Evolutionary conservation across 2,113 vertebrate genomes (phyloP), one percentile per base, ranked within the genome.

Genomic region (Dryoscopus gambensis): DNA sequence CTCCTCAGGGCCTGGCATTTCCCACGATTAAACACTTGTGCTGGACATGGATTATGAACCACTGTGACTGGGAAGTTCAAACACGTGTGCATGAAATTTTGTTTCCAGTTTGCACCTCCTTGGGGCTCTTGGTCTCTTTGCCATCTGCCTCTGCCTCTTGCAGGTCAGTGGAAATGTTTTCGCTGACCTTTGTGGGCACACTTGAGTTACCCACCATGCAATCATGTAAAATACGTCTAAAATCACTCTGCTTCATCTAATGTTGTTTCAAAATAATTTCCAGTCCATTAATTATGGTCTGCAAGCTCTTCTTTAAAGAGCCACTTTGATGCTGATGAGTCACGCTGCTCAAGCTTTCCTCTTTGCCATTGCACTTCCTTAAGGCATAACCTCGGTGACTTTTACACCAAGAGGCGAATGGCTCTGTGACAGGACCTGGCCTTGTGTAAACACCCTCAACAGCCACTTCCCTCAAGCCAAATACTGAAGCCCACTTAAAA

Each of bases 181-280:
- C 77, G 39, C 68, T 92, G 79, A 92, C 82, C 30, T 96, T 35
- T 80, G 59, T 60, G 87, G 81, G 81, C 67, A 37, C 62, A 11
- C 57, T 65, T 16, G 42, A 42, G 33, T 73, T 70, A 50, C 52
- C 33, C 59, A 63, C 24, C 12, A 1, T 28, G 16, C 4, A 5
- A 63, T 63, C 53, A 24, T 2, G 5, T 74, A 59, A 74, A 74
- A 76, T 22, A n/a, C 25, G 13, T 25, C 70, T 71, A 11, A 84
- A 93, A 65, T 1, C 25, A 27, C 67, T 65, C 71, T 47, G 42
- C 35, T 91, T 73, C 70, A 25, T 79, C 74, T 22, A 37, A 37
- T 64, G 68, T 22, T 73, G 37, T 62, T 91, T 83, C 59, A 30
- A 74, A 96, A 83, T 74, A 31, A 80, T 90, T 96, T 94, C 87